A percentile compares a stretch with the other conserved stretches of the same genome.
phyloP scores from a whole-genome alignment of 2,888 invertebrate genomes.

The Apamea sordens region DNA sequence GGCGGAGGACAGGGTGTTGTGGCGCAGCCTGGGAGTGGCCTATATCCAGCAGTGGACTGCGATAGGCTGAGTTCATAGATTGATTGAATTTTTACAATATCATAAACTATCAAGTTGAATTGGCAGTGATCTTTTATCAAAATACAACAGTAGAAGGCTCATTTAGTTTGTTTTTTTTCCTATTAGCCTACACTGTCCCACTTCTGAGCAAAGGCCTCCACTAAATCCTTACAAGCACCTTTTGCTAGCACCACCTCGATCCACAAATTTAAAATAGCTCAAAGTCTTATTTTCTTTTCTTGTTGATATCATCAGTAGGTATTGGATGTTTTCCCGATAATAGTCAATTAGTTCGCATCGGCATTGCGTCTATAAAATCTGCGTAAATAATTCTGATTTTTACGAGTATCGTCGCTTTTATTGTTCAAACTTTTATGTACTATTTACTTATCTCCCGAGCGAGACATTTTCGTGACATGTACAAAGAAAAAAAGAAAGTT shows the following conservation, averaged over 20 bases:
- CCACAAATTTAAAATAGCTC: background rate
- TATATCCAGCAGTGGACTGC: too few relatives aligned
- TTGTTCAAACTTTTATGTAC: background rate
- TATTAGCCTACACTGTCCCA: background rate
- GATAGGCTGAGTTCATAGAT: too few relatives aligned
- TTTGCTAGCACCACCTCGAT: background rate
- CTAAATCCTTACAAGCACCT: background rate
- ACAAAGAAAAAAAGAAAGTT: background rate
- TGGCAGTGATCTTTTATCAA: background rate
- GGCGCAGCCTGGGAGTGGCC: too few relatives aligned
- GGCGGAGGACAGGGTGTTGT: too few relatives aligned
- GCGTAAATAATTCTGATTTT: conserved; percentile 19
- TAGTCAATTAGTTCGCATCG: conserved; percentile 15
- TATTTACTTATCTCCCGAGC: background rate
- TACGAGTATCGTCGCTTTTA: conserved; percentile 27
- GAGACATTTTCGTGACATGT: background rate
- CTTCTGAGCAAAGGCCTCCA: background rate
- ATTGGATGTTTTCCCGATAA: background rate
- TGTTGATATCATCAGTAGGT: background rate
- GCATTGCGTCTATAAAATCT: conserved; percentile 9
- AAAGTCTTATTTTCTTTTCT: background rate
- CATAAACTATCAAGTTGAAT: background rate
- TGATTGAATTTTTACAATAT: too few relatives aligned
- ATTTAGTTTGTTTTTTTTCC: background rate
- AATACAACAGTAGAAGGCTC: background rate